Conservation (phyloP, 1,140 invertebrate genomes). For the Colletes latitarsis region DNA sequence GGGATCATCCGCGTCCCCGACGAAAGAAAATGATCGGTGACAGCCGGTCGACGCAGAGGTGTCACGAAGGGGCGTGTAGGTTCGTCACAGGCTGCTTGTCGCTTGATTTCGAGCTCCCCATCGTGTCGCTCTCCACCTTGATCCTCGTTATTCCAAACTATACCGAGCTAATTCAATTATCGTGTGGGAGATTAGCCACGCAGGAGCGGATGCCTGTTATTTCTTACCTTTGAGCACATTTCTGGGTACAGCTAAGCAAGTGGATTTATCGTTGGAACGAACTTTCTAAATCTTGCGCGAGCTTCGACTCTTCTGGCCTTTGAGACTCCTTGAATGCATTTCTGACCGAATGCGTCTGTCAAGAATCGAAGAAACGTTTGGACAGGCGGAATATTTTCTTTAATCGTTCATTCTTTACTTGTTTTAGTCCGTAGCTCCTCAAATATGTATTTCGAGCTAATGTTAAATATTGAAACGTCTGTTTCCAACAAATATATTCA, state of each 20-base stretch:
- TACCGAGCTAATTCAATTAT: conserved; percentile 31
- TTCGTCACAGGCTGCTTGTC: conserved; percentile 57
- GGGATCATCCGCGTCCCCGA: conserved; percentile 63
- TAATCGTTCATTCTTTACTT: too few relatives aligned
- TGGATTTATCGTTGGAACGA: background rate
- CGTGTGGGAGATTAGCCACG: background rate
- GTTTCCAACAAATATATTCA: too few relatives aligned
- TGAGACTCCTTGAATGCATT: too few relatives aligned
- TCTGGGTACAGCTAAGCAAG: background rate
- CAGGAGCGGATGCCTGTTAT: background rate
- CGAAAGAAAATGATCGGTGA: conserved; percentile 64
- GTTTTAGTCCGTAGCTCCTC: too few relatives aligned
- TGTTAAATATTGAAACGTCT: too few relatives aligned
- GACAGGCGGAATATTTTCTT: too few relatives aligned
- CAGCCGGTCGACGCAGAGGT: conserved; percentile 63
- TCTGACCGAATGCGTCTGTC: too few relatives aligned
- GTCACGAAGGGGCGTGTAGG: conserved; percentile 73
- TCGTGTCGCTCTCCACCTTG: background rate
- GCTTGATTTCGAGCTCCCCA: conserved; percentile 26
- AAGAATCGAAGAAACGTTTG: too few relatives aligned
- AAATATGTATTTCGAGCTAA: too few relatives aligned
- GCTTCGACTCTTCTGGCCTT: background rate
- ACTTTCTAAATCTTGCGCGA: background rate
- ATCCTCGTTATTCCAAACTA: conserved; percentile 6
- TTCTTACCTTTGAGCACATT: background rate